These are phyloP conservation scores for Diabrotica balteata DNA, from an alignment of 2,888 invertebrate species.

Conservation along the genomic window DNA sequence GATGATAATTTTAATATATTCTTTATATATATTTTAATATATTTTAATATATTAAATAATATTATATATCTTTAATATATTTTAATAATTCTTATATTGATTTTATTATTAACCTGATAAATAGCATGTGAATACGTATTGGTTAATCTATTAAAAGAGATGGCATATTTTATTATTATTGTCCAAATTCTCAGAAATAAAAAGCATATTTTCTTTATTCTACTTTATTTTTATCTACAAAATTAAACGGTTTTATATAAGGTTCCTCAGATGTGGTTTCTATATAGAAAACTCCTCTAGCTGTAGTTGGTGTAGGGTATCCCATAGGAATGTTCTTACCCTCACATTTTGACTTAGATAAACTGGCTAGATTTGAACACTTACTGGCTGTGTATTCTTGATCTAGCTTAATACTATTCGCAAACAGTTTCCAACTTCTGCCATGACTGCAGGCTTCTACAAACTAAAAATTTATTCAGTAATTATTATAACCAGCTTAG, in stretches of 20 bases:
- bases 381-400: slow-evolving; percentile 20
- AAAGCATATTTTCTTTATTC: too few relatives aligned
- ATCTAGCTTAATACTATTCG: slow-evolving; percentile 68
- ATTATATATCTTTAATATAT: too few relatives aligned
- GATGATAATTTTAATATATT: too few relatives aligned
- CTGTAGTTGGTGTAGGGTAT: slow-evolving; percentile 40
- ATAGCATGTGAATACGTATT: too few relatives aligned
- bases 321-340: slow-evolving; percentile 45
- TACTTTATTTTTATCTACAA: neutral
- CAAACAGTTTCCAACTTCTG: slow-evolving; percentile 68
- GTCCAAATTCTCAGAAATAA: too few relatives aligned
- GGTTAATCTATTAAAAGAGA: too few relatives aligned
- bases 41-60: too few relatives aligned
- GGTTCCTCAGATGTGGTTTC: slow-evolving; percentile 34
- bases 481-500: too few relatives aligned
- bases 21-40: too few relatives aligned
- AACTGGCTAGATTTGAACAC: slow-evolving; percentile 45
- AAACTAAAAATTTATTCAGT: slow-evolving; percentile 42
- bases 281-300: slow-evolving; percentile 47
- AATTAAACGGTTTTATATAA: neutral
- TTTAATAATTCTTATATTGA: too few relatives aligned
- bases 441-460: slow-evolving; percentile 76
- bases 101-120: too few relatives aligned
- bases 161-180: too few relatives aligned
- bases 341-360: slow-evolving; percentile 49